These are phyloP conservation scores for Clupea harengus DNA, from an alignment of 2,113 vertebrate genomes.

Conservation along the genomic window DNA sequence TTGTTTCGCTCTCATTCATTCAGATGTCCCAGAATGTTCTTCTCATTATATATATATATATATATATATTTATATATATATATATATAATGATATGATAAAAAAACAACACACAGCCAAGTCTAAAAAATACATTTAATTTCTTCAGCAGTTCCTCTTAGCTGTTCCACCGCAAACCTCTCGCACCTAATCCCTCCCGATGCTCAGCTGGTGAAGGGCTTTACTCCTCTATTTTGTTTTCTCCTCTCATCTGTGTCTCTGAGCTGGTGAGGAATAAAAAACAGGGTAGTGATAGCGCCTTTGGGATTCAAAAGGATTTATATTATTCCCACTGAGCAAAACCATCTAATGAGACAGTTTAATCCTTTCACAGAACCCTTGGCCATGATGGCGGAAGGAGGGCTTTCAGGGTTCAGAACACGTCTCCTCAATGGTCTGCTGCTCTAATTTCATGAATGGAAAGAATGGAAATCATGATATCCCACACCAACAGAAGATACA, in stretches of 20 bases:
- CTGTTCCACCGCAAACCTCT: not conserved
- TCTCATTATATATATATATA: too few species aligned
- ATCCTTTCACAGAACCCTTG: conserved; percentile 21
- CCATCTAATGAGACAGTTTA: conserved; percentile 24
- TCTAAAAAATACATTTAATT: not conserved
- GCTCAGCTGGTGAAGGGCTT: not conserved
- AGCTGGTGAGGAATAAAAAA: not conserved
- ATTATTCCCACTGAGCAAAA: conserved; percentile 19
- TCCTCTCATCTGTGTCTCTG: not conserved
- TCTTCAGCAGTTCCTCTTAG: not conserved
- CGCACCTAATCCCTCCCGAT: not conserved
- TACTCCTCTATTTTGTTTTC: not conserved
- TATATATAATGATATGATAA: too few species aligned
- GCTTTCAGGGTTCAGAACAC: conserved; percentile 4
- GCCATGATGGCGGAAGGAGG: not conserved
- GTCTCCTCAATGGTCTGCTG: not conserved
- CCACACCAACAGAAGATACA: not conserved
- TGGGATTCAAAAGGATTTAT: conserved; percentile 12
- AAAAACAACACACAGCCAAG: not conserved
- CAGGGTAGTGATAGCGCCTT: not conserved
- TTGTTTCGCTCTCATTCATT: not conserved
- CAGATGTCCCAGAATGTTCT: too few species aligned
- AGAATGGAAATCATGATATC: not conserved
- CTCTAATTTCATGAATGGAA: not conserved
- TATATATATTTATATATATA: too few species aligned